Conservation (phyloP, 2,888 invertebrate genomes). For the Aphidius colemani region DNA sequence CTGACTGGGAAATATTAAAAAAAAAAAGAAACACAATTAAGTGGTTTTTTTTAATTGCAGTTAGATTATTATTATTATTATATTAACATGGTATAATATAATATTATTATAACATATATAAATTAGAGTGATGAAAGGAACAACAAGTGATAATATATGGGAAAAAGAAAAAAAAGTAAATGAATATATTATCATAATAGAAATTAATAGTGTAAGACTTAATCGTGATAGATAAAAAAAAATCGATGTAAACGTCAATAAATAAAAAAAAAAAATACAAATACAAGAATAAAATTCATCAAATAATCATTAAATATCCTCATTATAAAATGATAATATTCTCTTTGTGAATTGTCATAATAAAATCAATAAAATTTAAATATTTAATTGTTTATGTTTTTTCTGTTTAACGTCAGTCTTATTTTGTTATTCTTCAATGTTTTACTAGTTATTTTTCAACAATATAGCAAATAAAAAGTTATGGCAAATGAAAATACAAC, state of each 20-base stretch:
- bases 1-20: constrained; percentile 7
- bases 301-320: constrained; percentile 7
- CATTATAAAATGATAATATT: constrained; percentile 22
- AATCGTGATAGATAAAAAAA: constrained; percentile 41
- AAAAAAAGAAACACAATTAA: constrained; percentile 24
- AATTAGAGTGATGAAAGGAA: too few species aligned
- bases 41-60: background rate
- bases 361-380: background rate
- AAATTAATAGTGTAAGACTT: constrained; percentile 41
- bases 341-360: background rate
- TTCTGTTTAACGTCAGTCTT: background rate
- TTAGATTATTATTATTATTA: too few species aligned
- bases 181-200: constrained; percentile 20
- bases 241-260: constrained; percentile 22
- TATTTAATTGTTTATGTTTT: background rate
- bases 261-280: constrained; percentile 16
- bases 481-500: constrained; percentile 37
- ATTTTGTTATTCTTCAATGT: background rate
- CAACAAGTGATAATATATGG: too few species aligned
- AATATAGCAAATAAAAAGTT: constrained; percentile 27
- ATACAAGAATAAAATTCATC: constrained; percentile 4
- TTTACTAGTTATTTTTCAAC: too few species aligned
- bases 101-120: too few species aligned
- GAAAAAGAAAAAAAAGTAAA: too few species aligned
- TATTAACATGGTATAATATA: too few species aligned